Evolutionary conservation across 30 jellyfish, hydroid and myxozoan species (phyloP).

Genomic region (Cassiopea andromeda): DNA sequence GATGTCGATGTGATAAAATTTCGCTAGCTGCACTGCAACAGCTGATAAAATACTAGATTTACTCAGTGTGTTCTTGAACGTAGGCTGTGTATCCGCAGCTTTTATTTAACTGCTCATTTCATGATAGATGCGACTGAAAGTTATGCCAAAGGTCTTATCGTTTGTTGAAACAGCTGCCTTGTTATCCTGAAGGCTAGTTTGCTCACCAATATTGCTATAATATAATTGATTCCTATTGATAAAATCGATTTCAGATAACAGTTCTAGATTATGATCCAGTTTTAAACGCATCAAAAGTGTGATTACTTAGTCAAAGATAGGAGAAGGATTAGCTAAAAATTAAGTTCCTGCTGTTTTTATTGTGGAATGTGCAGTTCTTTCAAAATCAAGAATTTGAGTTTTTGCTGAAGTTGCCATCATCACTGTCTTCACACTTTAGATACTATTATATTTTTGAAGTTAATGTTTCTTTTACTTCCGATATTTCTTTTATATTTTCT

Average conservation of each 20-base stretch:
- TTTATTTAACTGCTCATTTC: conserved; percentile 30
- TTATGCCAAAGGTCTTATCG: not conserved
- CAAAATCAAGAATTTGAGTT: too few species aligned
- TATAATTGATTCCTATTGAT: not conserved
- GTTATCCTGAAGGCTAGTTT: not conserved
- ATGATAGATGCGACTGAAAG: not conserved
- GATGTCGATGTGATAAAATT: conserved; percentile 24
- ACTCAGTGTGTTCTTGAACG: not conserved
- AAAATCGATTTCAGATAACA: not conserved
- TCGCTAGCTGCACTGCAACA: conserved; percentile 9
- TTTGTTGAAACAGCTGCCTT: conserved; percentile 7
- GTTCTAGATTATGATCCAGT: not conserved
- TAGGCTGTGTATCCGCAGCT: conserved; percentile 2
- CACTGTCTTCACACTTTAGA: too few species aligned
- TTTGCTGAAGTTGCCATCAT: too few species aligned
- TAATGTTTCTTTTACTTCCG: too few species aligned
- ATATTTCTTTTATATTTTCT: too few species aligned
- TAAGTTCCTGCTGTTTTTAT: not conserved
- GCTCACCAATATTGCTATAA: not conserved
- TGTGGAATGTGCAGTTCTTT: not conserved
- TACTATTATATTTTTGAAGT: too few species aligned
- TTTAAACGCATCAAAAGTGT: not conserved
- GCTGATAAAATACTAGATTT: conserved; percentile 10
- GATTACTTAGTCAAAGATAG: not conserved
- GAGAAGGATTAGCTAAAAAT: not conserved